Conservation (phyloP, 2,888 invertebrate species). For the Bombyx huttoni region DNA sequence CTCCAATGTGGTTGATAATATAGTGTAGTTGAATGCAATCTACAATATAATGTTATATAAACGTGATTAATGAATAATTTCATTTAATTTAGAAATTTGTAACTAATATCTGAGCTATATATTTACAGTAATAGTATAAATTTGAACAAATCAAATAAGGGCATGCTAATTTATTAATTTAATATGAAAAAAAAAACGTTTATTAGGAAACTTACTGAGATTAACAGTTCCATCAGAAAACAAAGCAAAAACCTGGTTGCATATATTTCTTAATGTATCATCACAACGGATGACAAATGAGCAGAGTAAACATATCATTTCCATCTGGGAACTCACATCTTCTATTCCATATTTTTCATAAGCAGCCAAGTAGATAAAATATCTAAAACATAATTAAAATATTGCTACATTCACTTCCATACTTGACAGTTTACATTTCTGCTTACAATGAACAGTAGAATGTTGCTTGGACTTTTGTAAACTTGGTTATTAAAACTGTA, state of each 20-base stretch:
- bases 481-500: background rate
- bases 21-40: constrained; percentile 61
- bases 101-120: too few species aligned
- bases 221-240: constrained; percentile 65
- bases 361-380: constrained; percentile 74
- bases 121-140: too few species aligned
- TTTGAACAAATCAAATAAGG: too few species aligned
- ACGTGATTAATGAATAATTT: constrained; percentile 60
- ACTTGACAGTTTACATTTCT: too few species aligned
- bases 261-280: constrained; percentile 78
- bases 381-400: constrained; percentile 30
- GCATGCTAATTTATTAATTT: too few species aligned
- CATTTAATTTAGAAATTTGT: too few species aligned
- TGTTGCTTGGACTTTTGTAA: too few species aligned
- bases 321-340: constrained; percentile 67
- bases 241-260: constrained; percentile 82
- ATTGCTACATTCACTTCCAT: background rate
- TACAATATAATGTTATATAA: constrained; percentile 54
- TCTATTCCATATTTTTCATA: constrained; percentile 76
- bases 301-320: constrained; percentile 75
- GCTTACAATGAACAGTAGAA: too few species aligned
- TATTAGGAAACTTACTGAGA: constrained; percentile 35
- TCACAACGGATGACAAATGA: constrained; percentile 80
- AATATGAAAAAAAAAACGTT: background rate
- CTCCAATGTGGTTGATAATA: constrained; percentile 73